These are phyloP conservation scores for Clusia tigrina DNA, from an alignment of 2,888 invertebrate species.

Conservation along the genomic window DNA sequence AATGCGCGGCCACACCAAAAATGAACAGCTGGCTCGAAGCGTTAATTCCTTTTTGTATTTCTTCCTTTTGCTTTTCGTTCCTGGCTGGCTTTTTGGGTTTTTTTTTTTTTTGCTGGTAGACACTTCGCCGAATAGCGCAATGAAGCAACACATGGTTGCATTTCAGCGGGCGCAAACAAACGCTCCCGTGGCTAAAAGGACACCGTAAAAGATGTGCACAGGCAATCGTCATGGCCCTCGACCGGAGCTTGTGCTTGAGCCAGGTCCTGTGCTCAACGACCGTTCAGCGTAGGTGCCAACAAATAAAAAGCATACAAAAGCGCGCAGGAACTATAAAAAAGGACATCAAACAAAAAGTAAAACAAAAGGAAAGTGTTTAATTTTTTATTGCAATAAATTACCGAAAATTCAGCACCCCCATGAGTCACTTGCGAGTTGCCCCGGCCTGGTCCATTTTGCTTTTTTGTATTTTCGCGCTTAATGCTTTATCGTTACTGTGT, in stretches of 20 bases:
- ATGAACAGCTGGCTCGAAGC: too few relatives aligned
- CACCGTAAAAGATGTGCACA: neutral
- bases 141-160: conserved; percentile 26
- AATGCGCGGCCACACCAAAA: conserved; percentile 14
- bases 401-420: conserved; percentile 14
- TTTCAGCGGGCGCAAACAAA: neutral
- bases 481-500: neutral
- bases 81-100: neutral
- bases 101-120: too few relatives aligned
- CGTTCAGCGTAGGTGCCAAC: neutral
- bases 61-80: too few relatives aligned
- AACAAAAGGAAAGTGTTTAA: conserved; percentile 20
- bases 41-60: too few relatives aligned
- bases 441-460: neutral
- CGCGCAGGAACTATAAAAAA: neutral
- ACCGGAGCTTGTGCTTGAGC: neutral
- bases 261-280: neutral
- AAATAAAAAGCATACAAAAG: neutral
- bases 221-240: neutral
- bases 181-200: neutral
- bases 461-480: conserved; percentile 3
- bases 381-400: conserved; percentile 24
- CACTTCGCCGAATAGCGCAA: conserved; percentile 6
- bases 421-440: neutral
- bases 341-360: conserved; percentile 8